A percentile compares a stretch with the other conserved stretches of the same genome.
Conservation (phyloP, 92 coral and sea anemone species). For the Ricordea florida region DNA sequence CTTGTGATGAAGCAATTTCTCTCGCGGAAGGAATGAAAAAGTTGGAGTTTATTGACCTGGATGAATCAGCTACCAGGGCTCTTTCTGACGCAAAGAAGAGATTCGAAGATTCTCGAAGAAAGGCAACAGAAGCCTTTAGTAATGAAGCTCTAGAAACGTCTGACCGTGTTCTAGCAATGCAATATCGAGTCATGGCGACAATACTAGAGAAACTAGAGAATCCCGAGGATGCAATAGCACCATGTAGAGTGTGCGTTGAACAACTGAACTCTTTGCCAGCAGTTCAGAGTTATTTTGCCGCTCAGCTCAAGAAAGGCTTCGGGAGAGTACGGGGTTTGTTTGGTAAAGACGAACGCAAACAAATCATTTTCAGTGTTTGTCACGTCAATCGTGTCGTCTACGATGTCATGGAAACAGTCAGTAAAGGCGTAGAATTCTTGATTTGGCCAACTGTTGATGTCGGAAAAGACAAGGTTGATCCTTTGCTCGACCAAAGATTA, state of each 20-base stretch:
- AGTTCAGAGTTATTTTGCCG: neutral
- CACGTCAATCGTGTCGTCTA: conserved; percentile 22
- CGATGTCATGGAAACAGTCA: neutral
- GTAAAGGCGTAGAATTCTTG: neutral
- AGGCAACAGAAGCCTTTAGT: too few species aligned
- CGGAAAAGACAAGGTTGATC: neutral
- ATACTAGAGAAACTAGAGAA: too few species aligned
- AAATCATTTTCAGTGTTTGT: conserved; percentile 11
- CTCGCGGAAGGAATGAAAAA: neutral
- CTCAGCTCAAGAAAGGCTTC: neutral
- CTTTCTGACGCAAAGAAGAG: neutral
- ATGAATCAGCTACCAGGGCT: neutral
- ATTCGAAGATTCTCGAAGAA: too few species aligned
- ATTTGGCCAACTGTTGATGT: neutral
- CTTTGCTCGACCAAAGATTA: neutral
- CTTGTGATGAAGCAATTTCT: neutral
- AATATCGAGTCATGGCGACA: too few species aligned
- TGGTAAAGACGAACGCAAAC: neutral
- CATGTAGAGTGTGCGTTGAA: too few species aligned
- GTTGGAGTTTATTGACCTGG: too few species aligned
- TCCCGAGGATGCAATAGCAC: too few species aligned
- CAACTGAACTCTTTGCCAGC: too few species aligned
- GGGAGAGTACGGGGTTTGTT: neutral
- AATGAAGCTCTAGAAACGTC: too few species aligned
- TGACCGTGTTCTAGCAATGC: too few species aligned